Evolutionary conservation across 2,888 invertebrate species (phyloP), one percentile per base, ranked within the genome.

Genomic region (Pristionchus japonicus): DNA sequence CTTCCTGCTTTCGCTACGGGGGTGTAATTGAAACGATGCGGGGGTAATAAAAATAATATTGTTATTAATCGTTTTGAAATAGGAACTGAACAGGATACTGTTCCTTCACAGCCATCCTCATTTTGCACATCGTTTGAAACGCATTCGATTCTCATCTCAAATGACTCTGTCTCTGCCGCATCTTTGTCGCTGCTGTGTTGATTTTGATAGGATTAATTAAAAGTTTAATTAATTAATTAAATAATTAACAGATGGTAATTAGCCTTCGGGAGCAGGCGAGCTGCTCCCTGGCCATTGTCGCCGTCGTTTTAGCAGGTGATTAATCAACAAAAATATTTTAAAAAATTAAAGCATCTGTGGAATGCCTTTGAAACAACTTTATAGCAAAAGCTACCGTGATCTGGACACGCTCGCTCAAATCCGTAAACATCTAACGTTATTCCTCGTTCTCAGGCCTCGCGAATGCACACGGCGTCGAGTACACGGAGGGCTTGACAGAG

Each of bases 401-500:
- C n/a, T n/a, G n/a, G n/a, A n/a, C n/a, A n/a, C n/a, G n/a, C n/a
- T n/a, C n/a, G n/a, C n/a, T n/a, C n/a, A n/a, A n/a, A n/a, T n/a
- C n/a, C n/a, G n/a, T n/a, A n/a, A n/a, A n/a, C n/a, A n/a, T n/a
- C n/a, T n/a, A n/a, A n/a, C n/a, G n/a, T n/a, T n/a, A n/a, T n/a
- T n/a, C n/a, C n/a, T 70, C 6, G 37, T 27, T 52, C 23, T 52
- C 82, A 83, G 82, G 52, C 31, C 23, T 83, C 17, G 52, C 49
- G 9, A 83, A 52, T 23, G 49, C 82, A 34, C 52, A 43, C 9
- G 82, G 52, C 7, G 20, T 83, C 9, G 85, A 85, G 40, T 64
- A 85, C 43, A 64, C n/a, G 1, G 85, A 85, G 27, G 85, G 85
- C 6, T 34, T 85, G n/a, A 85, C 85, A 11, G 90, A 90, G 40